Percentiles rank a stretch among this genome's conserved stretches.
Evolutionary conservation across 92 coral and sea anemone species (phyloP).

Genomic region (Hydrozoanthus gracilis): DNA sequence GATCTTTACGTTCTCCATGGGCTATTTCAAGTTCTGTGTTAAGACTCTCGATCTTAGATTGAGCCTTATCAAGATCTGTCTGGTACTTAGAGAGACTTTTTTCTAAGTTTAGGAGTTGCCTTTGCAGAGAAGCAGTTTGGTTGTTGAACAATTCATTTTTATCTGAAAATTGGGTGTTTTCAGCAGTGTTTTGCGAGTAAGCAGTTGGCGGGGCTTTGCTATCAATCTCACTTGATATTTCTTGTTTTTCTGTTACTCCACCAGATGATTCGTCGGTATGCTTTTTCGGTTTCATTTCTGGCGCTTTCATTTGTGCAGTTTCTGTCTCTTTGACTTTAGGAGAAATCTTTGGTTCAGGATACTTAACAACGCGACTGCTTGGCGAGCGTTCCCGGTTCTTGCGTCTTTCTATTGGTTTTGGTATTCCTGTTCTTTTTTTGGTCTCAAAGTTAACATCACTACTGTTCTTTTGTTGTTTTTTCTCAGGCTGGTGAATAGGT

Average conservation of each 20-base stretch:
- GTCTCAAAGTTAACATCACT: constrained; percentile 8
- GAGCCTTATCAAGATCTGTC: constrained; percentile 77
- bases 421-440: constrained; percentile 30
- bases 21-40: constrained; percentile 27
- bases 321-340: constrained; percentile 7
- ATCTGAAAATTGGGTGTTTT: constrained; percentile 48
- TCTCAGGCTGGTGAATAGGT: constrained; percentile 20
- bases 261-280: neutral
- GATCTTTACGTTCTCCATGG: constrained; percentile 33
- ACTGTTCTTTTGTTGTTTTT: neutral
- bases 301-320: neutral
- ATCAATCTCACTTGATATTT: neutral
- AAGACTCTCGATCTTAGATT: constrained; percentile 60
- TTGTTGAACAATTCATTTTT: constrained; percentile 58
- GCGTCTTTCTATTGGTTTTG: constrained; percentile 42
- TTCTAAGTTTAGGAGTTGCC: constrained; percentile 70
- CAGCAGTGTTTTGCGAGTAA: neutral
- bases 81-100: constrained; percentile 72
- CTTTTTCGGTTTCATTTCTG: neutral
- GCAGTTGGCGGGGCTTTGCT: neutral
- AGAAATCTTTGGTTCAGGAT: constrained; percentile 1
- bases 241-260: neutral
- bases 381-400: constrained; percentile 44
- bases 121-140: constrained; percentile 76
- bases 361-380: constrained; percentile 2